phyloP scores from a whole-genome alignment of 2,113 vertebrate genomes.

The Eudyptes chrysolophus region DNA sequence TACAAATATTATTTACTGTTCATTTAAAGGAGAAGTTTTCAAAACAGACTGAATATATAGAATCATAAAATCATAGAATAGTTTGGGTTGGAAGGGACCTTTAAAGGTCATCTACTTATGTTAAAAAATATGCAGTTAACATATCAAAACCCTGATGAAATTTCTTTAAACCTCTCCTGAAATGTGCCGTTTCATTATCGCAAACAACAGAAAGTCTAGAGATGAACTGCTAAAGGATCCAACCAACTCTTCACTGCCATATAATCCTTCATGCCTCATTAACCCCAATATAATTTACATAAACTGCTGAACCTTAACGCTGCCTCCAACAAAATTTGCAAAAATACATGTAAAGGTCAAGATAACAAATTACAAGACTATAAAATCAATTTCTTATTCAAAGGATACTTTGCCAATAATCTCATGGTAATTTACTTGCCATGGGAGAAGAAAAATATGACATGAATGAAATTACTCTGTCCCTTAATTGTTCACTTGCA shows the following conservation, averaged over 20 bases:
- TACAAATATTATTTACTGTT: background rate
- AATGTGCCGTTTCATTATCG: background rate
- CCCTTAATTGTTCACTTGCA: background rate
- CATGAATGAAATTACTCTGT: background rate
- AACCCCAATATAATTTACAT: slow-evolving; percentile 14
- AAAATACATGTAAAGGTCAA: slow-evolving; percentile 31
- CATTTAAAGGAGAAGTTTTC: background rate
- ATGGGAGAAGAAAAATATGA: background rate
- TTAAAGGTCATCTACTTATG: too few relatives aligned
- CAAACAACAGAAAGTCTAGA: background rate
- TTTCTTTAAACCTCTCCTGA: background rate
- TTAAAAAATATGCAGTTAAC: background rate
- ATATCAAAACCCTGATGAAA: background rate
- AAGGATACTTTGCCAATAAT: slow-evolving; percentile 21
- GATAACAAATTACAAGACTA: slow-evolving; percentile 36
- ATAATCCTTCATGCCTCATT: slow-evolving; percentile 19
- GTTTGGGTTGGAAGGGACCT: too few relatives aligned
- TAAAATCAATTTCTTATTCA: slow-evolving; percentile 30
- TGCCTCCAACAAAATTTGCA: background rate
- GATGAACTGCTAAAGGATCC: background rate
- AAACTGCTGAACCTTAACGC: background rate
- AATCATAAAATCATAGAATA: too few relatives aligned
- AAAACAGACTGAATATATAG: background rate
- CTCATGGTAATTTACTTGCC: background rate
- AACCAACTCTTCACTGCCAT: background rate